Conservation (phyloP, 2,888 invertebrate genomes). For the Thecophora atra region DNA sequence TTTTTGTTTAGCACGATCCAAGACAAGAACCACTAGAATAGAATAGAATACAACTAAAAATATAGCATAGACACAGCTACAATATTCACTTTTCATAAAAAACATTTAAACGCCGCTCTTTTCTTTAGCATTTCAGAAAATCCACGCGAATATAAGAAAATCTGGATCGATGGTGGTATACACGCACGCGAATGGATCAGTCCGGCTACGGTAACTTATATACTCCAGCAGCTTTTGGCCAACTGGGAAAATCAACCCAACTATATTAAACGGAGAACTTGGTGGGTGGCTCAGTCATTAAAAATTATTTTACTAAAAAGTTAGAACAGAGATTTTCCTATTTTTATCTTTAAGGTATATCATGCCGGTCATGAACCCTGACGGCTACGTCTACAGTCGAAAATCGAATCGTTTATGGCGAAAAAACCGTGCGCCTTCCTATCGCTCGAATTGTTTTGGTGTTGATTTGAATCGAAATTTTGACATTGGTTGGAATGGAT, state of each 20-base stretch:
- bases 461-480: slow-evolving; percentile 89
- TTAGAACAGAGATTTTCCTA: not conserved
- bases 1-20: no score
- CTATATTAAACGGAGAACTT: slow-evolving; percentile 80
- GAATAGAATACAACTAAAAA: no score
- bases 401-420: slow-evolving; percentile 83
- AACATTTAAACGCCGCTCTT: not conserved
- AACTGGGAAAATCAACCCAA: slow-evolving; percentile 73
- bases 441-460: slow-evolving; percentile 70
- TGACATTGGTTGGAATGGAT: slow-evolving; percentile 85
- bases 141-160: slow-evolving; percentile 72
- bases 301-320: not conserved
- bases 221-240: slow-evolving; percentile 76
- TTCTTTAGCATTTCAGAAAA: slow-evolving; percentile 72
- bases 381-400: slow-evolving; percentile 88
- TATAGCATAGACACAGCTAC: no score
- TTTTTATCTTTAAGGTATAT: slow-evolving; percentile 67
- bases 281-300: slow-evolving; percentile 66
- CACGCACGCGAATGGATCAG: slow-evolving; percentile 93
- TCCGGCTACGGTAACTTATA: slow-evolving; percentile 80
- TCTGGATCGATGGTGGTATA: slow-evolving; percentile 83
- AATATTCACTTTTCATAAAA: no score
- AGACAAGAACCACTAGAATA: no score
- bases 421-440: slow-evolving; percentile 73
- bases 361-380: slow-evolving; percentile 80